phyloP scores from a whole-genome alignment of 2,888 invertebrate species.

The Ceriagrion tenellum region DNA sequence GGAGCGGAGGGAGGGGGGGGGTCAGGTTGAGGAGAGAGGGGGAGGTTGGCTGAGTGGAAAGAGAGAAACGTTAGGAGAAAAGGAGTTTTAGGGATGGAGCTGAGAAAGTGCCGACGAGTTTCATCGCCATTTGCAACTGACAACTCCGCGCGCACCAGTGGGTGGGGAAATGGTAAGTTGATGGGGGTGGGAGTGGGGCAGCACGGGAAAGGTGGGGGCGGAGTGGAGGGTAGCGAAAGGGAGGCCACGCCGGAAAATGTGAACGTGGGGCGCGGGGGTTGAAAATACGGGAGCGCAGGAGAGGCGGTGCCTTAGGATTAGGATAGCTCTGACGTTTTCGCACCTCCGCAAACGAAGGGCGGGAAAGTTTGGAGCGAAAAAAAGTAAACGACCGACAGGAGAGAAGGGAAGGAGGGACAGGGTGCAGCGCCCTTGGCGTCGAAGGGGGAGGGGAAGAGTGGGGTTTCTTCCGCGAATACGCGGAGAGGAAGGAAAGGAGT shows the following conservation, averaged over 20 bases:
- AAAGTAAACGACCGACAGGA: background rate
- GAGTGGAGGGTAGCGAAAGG: background rate
- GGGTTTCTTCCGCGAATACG: background rate
- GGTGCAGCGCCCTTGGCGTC: background rate
- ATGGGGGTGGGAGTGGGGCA: background rate
- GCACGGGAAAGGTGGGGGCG: background rate
- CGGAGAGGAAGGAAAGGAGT: background rate
- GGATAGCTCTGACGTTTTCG: conserved; percentile 64
- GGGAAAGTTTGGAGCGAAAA: background rate
- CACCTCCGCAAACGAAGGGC: conserved; percentile 55
- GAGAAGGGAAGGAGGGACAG: background rate
- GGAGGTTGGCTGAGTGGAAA: background rate
- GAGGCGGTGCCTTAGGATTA: background rate
- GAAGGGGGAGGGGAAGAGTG: background rate
- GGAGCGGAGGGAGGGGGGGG: background rate
- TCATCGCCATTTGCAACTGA: conserved; percentile 67
- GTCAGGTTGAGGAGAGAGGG: background rate
- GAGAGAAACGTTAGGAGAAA: conserved; percentile 33
- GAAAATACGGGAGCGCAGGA: background rate
- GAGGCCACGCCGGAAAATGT: background rate
- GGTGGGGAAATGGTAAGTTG: background rate
- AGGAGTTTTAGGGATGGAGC: conserved; percentile 35
- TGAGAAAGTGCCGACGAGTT: conserved; percentile 63
- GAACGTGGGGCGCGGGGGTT: background rate
- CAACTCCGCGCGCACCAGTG: conserved; percentile 22